Base-by-base conservation (phyloP, 2,113 vertebrate species). In the Percopsis transmontana region DNA sequence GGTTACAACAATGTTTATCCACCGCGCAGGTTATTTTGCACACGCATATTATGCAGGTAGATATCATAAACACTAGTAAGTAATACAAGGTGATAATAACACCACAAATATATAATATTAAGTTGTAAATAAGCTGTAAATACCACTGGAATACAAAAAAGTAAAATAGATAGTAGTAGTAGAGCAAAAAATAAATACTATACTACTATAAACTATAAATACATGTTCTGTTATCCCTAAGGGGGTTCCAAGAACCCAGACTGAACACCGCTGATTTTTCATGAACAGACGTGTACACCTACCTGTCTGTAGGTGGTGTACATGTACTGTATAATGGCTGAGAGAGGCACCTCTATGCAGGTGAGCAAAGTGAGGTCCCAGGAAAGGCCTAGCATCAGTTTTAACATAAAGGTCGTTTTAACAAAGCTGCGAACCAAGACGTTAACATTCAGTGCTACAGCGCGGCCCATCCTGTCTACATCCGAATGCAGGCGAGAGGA, bases 321-420 rank as follows among this genome's bases (percentile, higher is more conserved):
- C 57, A 87, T 51, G 51, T 90, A 95, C 57, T 93, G 90, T 0
- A 92, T 2, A 0, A 85, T 21, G 18, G 89, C 86, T 0, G 79
- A 44, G 0, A 96, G 65, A 0, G 94, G 94, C 64, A 93, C 75
- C 62, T 94, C 90, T 0, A 95, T 50, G 62, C 92, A 88, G 10
- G 92, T 92, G 48, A 96, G 90, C 24, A 95, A 24, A 0, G 95
- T 95, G 48, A 97, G 91, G 42, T 87, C 81, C 70, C 93, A 93
- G 0, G 95, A 97, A 19, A 95, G 68, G 0, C 15, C 16, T 6
- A 93, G 0, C 95, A 97, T 96, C 79, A 94, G 89, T 7, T 1
- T 1, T 0, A 92, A 87, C 62, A 96, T 91, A n/a, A 94, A 91
- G 11, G 76, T 3, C 2, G 90, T 87, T 63, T 93, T 93, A 2